Base-by-base conservation (phyloP, 1,140 invertebrate species). In the Atopsyche davidsoni region DNA sequence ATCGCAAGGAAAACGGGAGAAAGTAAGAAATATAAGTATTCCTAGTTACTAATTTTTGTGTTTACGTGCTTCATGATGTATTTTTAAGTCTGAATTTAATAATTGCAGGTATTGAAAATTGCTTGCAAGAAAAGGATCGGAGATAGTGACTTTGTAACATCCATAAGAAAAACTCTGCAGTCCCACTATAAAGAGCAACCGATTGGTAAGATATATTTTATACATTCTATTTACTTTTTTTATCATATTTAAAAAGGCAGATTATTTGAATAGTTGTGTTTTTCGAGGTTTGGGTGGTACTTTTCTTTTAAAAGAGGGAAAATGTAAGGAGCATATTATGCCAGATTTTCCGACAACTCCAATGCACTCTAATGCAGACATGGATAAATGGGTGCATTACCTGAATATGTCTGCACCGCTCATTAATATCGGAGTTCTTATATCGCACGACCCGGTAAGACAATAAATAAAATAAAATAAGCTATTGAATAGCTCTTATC, bases 321-420 rank as follows among this genome's bases (percentile, higher is more conserved):
- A 83, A 64, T 87, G 81, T 0, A 89, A 90, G 62, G 82, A 91
- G 62, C 95, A 98, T 66, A 82, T 98, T 45, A 97, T 97, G 94
- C 84, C 87, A 34, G 89, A 95, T 66, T 97, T 96, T 72, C 87
- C 89, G 2, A 68, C 71, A 46, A 77, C 66, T 9, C 85, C 91
- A 1, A 62, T 97, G 16, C 75, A 77, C 38, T 79, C 69, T 24
- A 81, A 91, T 53, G 75, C 78, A 11, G 80, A 87, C 55, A 73
- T 96, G 2, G 83, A 93, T 63, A 68, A 83, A 25, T 98, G 94
- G 94, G 72, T 98, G n/a, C 82, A 85, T 63, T 97, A 89, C 67
- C 95, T 85, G 68, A 80, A 94, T 38, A 89, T 94, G 85, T 78
- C 82, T 24, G 85, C 91, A 23, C 91, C 92, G 36, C 73, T 98